Evolutionary conservation across 1,140 invertebrate genomes (phyloP).

Genomic region (Aradophagus sp.): DNA sequence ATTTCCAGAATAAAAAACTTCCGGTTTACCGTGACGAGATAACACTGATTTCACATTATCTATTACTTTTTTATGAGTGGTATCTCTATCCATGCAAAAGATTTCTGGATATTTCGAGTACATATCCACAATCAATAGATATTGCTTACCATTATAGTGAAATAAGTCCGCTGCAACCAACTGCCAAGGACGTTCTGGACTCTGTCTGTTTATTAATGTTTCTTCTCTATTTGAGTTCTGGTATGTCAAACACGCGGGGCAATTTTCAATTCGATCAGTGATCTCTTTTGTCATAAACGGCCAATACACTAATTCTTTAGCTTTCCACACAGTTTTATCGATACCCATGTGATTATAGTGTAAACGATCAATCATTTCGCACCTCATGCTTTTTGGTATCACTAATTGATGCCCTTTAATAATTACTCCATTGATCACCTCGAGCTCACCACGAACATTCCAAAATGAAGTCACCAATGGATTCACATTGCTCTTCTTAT

Average conservation of each 20-base stretch:
- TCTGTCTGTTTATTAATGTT: background rate
- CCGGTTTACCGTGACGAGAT: slow-evolving; percentile 52
- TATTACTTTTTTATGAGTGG: slow-evolving; percentile 37
- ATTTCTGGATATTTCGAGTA: slow-evolving; percentile 57
- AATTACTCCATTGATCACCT: background rate
- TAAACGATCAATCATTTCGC: slow-evolving; percentile 55
- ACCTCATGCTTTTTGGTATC: slow-evolving; percentile 59
- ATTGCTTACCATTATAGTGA: slow-evolving; percentile 48
- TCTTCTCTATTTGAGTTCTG: background rate
- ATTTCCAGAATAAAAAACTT: slow-evolving; percentile 45
- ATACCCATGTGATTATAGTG: slow-evolving; percentile 58
- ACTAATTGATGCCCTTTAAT: slow-evolving; percentile 52
- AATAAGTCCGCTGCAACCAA: slow-evolving; percentile 53
- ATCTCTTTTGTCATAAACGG: slow-evolving; percentile 9
- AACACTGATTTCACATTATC: slow-evolving; percentile 45
- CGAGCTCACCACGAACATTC: slow-evolving; percentile 3
- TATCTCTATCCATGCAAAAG: slow-evolving; percentile 31
- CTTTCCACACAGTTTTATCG: background rate
- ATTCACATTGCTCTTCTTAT: slow-evolving; percentile 21
- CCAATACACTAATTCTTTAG: slow-evolving; percentile 8
- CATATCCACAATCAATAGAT: slow-evolving; percentile 55
- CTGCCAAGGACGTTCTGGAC: slow-evolving; percentile 4
- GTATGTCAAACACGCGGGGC: slow-evolving; percentile 1
- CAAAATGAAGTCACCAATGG: slow-evolving; percentile 1
- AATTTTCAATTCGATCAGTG: slow-evolving; percentile 6